Evolutionary conservation across 2,797 vertebrate genomes (phyloP), one percentile per base, ranked within the genome.

Genomic region (Phalloptychus januarius): DNA sequence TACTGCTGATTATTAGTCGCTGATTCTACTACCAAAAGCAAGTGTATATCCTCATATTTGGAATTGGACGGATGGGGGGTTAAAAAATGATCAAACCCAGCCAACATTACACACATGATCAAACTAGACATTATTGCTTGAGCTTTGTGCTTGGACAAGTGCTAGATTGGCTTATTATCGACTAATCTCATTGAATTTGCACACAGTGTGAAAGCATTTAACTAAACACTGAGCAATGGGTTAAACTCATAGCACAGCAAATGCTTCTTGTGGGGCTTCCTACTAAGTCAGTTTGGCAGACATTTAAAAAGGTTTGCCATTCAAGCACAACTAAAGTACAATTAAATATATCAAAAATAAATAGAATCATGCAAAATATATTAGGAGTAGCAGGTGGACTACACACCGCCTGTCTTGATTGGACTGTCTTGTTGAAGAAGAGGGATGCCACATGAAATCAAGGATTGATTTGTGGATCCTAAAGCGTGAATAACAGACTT

Each of bases 301-400:
- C 36, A 58, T 79, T 69, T 72, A 78, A 80, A 74, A 79, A 33
- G 75, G 56, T 76, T 80, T 72, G 46, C 61, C 56, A 86, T 91
- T 93, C 86, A 93, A 90, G 88, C 84, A 87, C 88, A 90, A 86
- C 86, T 85, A 91, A 77, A 90, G 85, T 87, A 89, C 85, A 91
- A 87, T 93, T 89, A 94, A 94, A 94, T 94, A 94, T 91, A 91
- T 80, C 90, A 94, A 94, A 92, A 93, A 94, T 93, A 95, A 94
- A 95, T 94, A 94, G 91, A 90, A 91, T 87, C 71, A 91, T 90
- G 89, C 83, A 89, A 94, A 95, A 95, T 94, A 94, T 93, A 93
- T 94, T 93, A 94, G 78, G 31, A 90, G 83, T 73, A 87, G 88
- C 72, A 74, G 79, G 83, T 86, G 88, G 87, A 84, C 79, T 71